Conservation (phyloP, 2,888 invertebrate genomes). For the Brachyopa scutellaris region DNA sequence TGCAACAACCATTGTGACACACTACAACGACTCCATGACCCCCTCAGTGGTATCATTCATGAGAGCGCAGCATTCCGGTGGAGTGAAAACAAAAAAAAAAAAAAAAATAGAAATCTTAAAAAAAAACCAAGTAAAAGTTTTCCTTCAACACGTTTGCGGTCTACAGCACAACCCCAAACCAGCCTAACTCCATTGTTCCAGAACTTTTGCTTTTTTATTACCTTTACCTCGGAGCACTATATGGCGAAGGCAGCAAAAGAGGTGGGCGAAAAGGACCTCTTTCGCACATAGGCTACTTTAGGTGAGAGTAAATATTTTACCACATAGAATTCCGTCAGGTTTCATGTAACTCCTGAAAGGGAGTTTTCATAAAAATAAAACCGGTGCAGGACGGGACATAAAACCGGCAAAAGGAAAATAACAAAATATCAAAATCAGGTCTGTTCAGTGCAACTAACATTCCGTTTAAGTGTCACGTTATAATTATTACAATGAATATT, state of each 20-base stretch:
- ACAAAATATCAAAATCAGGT: conserved; percentile 2
- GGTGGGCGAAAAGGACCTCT: neutral
- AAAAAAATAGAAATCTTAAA: neutral
- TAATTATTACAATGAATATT: conserved; percentile 71
- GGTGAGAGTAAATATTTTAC: conserved; percentile 53
- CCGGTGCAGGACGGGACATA: neutral
- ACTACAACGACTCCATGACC: conserved; percentile 45
- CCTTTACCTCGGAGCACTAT: conserved; percentile 47
- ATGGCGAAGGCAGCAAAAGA: conserved; percentile 1
- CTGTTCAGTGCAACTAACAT: conserved; percentile 52
- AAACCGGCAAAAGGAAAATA: neutral
- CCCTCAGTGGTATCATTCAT: conserved; percentile 51
- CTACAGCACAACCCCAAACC: conserved; percentile 51
- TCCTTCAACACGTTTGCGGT: conserved; percentile 67
- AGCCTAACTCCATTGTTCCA: conserved; percentile 70
- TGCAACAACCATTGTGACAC: conserved; percentile 68
- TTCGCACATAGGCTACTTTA: conserved; percentile 49
- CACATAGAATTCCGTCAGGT: conserved; percentile 38
- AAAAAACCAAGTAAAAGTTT: conserved; percentile 46
- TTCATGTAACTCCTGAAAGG: conserved; percentile 40
- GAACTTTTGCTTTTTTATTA: conserved; percentile 47
- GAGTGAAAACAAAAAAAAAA: conserved; percentile 4
- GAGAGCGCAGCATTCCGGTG: conserved; percentile 21
- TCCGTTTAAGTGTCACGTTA: conserved; percentile 68
- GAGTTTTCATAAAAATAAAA: conserved; percentile 27